phyloP scores from a whole-genome alignment of 2,797 vertebrate species.

The Nyctibius grandis region DNA sequence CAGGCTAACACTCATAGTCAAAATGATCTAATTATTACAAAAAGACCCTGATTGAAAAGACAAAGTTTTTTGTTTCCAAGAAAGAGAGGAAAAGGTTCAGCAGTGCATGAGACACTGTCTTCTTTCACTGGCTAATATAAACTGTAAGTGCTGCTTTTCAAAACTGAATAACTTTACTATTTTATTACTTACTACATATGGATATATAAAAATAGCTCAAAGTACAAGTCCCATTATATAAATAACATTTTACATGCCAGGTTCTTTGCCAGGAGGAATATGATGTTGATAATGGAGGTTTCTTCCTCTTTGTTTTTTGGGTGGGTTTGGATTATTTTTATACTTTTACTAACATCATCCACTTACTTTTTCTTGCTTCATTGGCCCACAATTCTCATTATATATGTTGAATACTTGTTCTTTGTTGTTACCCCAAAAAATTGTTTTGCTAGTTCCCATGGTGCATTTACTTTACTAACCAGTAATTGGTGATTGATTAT shows the following conservation, averaged over 20 bases:
- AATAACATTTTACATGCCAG: not conserved
- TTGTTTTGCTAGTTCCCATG: not conserved
- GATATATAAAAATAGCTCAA: not conserved
- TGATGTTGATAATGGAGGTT: not conserved
- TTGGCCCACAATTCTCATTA: not conserved
- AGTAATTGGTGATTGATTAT: not conserved
- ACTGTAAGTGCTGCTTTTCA: not conserved
- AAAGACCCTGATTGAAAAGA: not conserved
- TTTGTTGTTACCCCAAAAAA: not conserved
- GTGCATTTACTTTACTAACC: not conserved
- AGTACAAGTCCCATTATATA: not conserved
- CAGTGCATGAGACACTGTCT: not conserved
- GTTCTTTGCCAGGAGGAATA: not conserved
- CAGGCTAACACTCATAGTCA: not conserved
- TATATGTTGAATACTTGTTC: not conserved
- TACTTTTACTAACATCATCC: not conserved
- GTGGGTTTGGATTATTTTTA: not conserved
- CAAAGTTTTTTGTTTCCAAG: not conserved
- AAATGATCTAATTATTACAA: not conserved
- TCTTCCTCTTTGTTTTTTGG: not conserved
- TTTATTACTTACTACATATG: not conserved
- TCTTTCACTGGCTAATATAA: not conserved
- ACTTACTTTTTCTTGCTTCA: not conserved
- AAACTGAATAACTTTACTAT: not conserved
- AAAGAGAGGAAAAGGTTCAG: not conserved